Conservation (phyloP, 2,797 vertebrate species). For the Orestias chungarensis region DNA sequence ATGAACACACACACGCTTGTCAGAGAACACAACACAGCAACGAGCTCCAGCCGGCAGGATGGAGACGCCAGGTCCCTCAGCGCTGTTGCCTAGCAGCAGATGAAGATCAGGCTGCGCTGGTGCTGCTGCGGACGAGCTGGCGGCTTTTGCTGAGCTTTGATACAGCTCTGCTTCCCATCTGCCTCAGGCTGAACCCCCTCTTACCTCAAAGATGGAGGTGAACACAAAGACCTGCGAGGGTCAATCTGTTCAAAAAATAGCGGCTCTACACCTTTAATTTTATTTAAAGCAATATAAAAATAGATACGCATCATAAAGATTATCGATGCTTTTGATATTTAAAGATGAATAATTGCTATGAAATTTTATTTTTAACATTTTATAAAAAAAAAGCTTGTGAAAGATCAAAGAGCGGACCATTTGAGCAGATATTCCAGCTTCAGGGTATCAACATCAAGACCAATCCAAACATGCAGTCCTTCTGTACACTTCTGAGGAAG, state of each 20-base stretch:
- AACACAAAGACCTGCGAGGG: slow-evolving; percentile 16
- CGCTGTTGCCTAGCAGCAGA: slow-evolving; percentile 83
- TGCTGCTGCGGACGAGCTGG: slow-evolving; percentile 58
- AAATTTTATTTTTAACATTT: not conserved
- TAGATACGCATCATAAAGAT: not conserved
- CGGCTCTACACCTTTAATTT: slow-evolving; percentile 3
- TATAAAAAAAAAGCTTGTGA: not conserved
- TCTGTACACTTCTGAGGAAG: slow-evolving; percentile 14
- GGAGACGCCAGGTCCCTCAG: slow-evolving; percentile 63
- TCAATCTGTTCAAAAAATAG: slow-evolving; percentile 43
- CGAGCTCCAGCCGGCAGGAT: slow-evolving; percentile 26
- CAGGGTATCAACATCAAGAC: not conserved
- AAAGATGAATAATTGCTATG: not conserved
- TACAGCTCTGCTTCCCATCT: slow-evolving; percentile 36
- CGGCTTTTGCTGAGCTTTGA: slow-evolving; percentile 51
- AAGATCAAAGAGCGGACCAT: not conserved
- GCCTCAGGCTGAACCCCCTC: slow-evolving; percentile 26
- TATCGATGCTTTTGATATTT: no score
- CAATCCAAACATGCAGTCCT: slow-evolving; percentile 17
- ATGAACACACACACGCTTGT: slow-evolving; percentile 43
- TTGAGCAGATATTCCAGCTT: not conserved
- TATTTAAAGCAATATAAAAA: slow-evolving; percentile 3
- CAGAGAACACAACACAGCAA: slow-evolving; percentile 23
- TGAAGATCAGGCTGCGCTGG: slow-evolving; percentile 71
- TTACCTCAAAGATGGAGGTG: slow-evolving; percentile 3